These are phyloP conservation scores for Phengaris alcon DNA, from an alignment of 2,888 invertebrate species.

Conservation along the genomic window DNA sequence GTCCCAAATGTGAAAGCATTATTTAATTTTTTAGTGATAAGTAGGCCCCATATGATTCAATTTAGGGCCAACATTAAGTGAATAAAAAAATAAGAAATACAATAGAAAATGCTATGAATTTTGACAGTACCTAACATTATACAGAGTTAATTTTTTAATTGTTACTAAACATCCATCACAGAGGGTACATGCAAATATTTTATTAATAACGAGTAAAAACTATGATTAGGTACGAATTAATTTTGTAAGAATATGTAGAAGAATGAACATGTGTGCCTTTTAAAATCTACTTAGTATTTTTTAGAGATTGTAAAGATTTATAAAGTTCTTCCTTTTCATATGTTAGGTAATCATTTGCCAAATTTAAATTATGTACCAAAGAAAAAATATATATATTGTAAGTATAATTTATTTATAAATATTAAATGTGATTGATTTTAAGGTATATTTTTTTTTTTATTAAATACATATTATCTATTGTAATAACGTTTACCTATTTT, in stretches of 20 bases:
- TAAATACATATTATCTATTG: not conserved
- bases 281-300: not conserved
- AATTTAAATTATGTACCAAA: slow-evolving; percentile 47
- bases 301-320: slow-evolving; percentile 7
- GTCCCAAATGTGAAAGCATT: not conserved
- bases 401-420: slow-evolving; percentile 58
- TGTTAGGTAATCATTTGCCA: slow-evolving; percentile 36
- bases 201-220: not conserved
- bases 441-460: not conserved
- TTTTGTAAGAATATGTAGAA: slow-evolving; percentile 1
- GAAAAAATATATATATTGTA: slow-evolving; percentile 40
- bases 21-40: too few species aligned
- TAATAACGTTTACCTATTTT: not conserved
- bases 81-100: too few species aligned
- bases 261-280: slow-evolving; percentile 10
- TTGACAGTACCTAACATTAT: too few species aligned
- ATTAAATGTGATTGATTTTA: slow-evolving; percentile 40
- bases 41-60: too few species aligned
- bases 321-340: not conserved
- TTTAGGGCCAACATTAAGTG: too few species aligned
- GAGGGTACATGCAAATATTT: not conserved
- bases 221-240: not conserved
- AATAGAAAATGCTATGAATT: too few species aligned
- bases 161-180: too few species aligned
- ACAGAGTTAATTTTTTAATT: too few species aligned